These are phyloP conservation scores for Trichoplusia ni DNA, from an alignment of 1,140 invertebrate species.

Conservation along the genomic window DNA sequence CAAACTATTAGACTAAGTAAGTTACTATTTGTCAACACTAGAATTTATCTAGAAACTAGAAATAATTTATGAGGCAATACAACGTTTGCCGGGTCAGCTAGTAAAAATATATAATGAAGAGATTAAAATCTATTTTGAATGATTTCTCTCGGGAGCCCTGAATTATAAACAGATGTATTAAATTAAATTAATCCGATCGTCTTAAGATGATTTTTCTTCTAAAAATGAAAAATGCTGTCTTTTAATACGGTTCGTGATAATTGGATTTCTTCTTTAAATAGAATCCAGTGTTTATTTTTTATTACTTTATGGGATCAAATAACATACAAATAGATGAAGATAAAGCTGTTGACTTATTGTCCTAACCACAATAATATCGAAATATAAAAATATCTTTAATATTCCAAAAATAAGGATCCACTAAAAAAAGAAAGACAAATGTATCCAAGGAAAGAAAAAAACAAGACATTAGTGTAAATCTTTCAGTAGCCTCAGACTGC, in stretches of 20 bases:
- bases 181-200: not conserved
- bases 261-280: too few relatives aligned
- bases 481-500: not conserved
- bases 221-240: not conserved
- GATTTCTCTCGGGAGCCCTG: slow-evolving; percentile 2
- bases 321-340: too few relatives aligned
- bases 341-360: too few relatives aligned
- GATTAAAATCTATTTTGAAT: not conserved
- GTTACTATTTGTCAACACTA: too few relatives aligned
- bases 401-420: not conserved
- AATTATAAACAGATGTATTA: slow-evolving; percentile 1
- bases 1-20: too few relatives aligned
- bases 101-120: not conserved
- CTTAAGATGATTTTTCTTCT: not conserved
- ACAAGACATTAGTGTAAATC: not conserved
- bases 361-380: too few relatives aligned
- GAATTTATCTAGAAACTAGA: too few relatives aligned
- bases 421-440: not conserved
- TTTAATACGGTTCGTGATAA: too few relatives aligned
- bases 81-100: too few relatives aligned
- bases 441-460: not conserved
- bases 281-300: too few relatives aligned
- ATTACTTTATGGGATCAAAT: too few relatives aligned
- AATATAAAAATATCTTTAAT: not conserved
- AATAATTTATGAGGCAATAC: too few relatives aligned